Conservation (phyloP, 2,113 vertebrate genomes). For the Arenaria interpres region DNA sequence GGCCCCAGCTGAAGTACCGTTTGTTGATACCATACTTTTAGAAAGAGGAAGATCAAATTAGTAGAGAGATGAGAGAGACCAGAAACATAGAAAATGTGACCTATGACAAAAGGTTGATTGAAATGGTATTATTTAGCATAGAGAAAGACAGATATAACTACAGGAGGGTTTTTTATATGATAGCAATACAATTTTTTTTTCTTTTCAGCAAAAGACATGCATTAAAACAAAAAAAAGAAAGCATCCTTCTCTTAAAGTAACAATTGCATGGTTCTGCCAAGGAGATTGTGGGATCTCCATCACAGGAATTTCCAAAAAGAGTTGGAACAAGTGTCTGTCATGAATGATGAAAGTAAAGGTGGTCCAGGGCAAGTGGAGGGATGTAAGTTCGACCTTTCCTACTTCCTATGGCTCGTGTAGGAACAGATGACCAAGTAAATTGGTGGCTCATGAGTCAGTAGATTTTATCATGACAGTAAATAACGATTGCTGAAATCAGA, state of each 20-base stretch:
- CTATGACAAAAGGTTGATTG: background rate
- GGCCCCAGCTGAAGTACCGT: background rate
- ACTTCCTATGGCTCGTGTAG: background rate
- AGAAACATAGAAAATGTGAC: background rate
- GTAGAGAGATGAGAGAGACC: background rate
- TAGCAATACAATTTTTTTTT: background rate
- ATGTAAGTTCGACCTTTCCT: background rate
- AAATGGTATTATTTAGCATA: background rate
- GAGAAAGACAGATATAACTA: background rate
- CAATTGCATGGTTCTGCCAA: background rate
- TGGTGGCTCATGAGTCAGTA: background rate
- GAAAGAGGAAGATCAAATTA: background rate
- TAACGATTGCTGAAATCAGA: background rate
- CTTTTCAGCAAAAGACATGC: background rate
- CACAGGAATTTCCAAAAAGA: background rate
- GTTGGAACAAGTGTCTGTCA: background rate
- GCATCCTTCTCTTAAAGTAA: background rate
- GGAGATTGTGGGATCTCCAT: background rate
- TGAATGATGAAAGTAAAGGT: background rate
- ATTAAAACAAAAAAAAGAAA: background rate
- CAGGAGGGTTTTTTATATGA: background rate
- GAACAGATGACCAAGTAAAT: background rate
- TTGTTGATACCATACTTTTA: background rate
- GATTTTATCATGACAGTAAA: slow-evolving; percentile 1
- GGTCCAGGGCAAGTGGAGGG: background rate